These are phyloP conservation scores for Procavia capensis DNA, from an alignment of 2,113 vertebrate species.

Conservation along the genomic window DNA sequence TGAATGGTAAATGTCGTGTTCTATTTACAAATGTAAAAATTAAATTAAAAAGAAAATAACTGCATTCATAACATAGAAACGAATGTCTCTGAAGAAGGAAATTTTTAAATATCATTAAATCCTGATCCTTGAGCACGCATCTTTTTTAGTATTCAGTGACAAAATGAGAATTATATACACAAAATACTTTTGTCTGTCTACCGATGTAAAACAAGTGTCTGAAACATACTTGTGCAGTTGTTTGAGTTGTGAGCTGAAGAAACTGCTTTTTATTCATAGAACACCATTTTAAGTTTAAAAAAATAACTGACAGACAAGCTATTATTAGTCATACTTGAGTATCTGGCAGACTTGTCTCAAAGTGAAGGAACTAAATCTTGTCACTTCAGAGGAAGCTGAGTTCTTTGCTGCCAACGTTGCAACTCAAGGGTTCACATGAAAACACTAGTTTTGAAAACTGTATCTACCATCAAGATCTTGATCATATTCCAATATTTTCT, in stretches of 20 bases:
- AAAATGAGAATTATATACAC: neutral
- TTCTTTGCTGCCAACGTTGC: neutral
- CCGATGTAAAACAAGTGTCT: neutral
- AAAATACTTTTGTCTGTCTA: constrained; percentile 10
- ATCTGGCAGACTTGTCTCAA: constrained; percentile 24
- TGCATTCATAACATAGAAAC: neutral
- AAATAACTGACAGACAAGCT: neutral
- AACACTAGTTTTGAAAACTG: neutral
- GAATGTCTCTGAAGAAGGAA: neutral
- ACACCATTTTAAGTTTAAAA: neutral
- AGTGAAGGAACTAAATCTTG: constrained; percentile 25
- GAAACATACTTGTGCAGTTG: neutral
- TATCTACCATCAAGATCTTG: neutral
- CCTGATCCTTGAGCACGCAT: neutral
- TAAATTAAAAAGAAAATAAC: no score
- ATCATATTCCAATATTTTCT: neutral
- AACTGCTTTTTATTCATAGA: neutral
- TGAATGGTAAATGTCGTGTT: neutral
- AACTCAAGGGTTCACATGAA: constrained; percentile 9
- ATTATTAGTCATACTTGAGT: neutral
- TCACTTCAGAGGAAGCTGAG: neutral
- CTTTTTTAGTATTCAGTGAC: neutral
- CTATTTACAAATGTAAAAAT: neutral
- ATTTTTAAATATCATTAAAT: neutral
- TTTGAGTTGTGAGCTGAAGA: neutral